Evolutionary conservation across 2,888 invertebrate genomes (phyloP).

Genomic region (Orthosia gothica): DNA sequence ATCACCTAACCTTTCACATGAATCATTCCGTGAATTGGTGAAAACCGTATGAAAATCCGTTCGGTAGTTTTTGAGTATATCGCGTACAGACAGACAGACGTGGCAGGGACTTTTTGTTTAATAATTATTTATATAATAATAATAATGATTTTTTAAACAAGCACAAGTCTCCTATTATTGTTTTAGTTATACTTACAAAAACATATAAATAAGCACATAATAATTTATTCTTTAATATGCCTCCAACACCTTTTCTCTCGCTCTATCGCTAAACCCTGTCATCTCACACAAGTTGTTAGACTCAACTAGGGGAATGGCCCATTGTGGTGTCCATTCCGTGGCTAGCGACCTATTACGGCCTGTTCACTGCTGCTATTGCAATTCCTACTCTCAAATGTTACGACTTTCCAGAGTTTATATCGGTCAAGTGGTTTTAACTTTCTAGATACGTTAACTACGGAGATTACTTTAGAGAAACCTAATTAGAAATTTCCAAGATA

Average conservation of each 20-base stretch:
- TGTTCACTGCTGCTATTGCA: slow-evolving; percentile 52
- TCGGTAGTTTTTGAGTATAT: too few relatives aligned
- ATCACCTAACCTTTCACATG: too few relatives aligned
- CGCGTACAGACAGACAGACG: too few relatives aligned
- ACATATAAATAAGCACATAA: neutral
- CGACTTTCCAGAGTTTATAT: slow-evolving; percentile 18
- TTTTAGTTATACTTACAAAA: too few relatives aligned
- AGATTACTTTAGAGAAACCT: slow-evolving; percentile 8
- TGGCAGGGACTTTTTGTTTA: too few relatives aligned
- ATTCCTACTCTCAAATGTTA: slow-evolving; percentile 43
- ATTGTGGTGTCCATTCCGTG: slow-evolving; percentile 49
- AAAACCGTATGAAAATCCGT: too few relatives aligned
- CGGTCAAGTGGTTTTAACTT: slow-evolving; percentile 44
- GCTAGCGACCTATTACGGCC: slow-evolving; percentile 53
- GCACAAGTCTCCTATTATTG: too few relatives aligned
- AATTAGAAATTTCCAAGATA: slow-evolving; percentile 15
- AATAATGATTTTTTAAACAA: too few relatives aligned
- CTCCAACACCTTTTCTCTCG: slow-evolving; percentile 4
- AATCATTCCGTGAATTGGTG: too few relatives aligned
- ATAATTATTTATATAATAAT: too few relatives aligned
- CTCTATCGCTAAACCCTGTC: slow-evolving; percentile 4
- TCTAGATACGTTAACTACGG: slow-evolving; percentile 15
- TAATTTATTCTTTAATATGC: slow-evolving; percentile 8
- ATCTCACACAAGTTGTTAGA: slow-evolving; percentile 37
- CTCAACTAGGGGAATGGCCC: slow-evolving; percentile 46